These are phyloP conservation scores for Zoanthus sansibaricus DNA, from an alignment of 92 coral and sea anemone genomes.

Conservation along the genomic window DNA sequence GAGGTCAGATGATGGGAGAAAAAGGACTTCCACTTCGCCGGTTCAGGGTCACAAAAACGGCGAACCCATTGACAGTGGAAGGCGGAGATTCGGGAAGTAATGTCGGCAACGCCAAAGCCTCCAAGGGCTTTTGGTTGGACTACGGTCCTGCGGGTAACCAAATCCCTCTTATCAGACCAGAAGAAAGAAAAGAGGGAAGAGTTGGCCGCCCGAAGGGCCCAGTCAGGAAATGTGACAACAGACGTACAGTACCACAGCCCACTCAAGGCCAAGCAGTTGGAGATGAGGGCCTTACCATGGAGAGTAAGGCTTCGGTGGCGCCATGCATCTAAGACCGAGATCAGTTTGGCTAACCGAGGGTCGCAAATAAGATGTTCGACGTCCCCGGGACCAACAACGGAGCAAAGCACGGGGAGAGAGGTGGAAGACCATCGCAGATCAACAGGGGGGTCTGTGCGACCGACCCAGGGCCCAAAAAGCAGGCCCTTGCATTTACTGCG, in stretches of 20 bases:
- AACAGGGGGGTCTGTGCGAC: neutral
- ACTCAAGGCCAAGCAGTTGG: too few species aligned
- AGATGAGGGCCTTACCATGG: too few species aligned
- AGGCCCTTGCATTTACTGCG: neutral
- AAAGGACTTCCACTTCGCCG: neutral
- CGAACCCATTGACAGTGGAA: slow-evolving; percentile 12
- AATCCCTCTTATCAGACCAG: neutral
- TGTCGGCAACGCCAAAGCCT: neutral
- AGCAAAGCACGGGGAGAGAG: neutral
- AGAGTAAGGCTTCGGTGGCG: too few species aligned
- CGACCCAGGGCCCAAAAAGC: neutral
- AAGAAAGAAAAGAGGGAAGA: neutral
- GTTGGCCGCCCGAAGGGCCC: neutral
- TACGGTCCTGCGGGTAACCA: neutral
- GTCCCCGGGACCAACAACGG: neutral
- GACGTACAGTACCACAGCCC: neutral
- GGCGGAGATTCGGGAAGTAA: neutral
- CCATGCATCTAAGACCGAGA: neutral
- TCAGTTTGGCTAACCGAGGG: neutral
- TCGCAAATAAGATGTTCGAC: slow-evolving; percentile 2
- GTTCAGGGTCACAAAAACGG: neutral
- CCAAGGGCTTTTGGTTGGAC: neutral
- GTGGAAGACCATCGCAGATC: neutral
- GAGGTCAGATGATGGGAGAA: neutral
- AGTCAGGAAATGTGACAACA: neutral